A percentile compares a stretch with the other conserved stretches of the same genome.
Conservation (phyloP, 1,140 invertebrate species). For the Bilobella aurantiaca region DNA sequence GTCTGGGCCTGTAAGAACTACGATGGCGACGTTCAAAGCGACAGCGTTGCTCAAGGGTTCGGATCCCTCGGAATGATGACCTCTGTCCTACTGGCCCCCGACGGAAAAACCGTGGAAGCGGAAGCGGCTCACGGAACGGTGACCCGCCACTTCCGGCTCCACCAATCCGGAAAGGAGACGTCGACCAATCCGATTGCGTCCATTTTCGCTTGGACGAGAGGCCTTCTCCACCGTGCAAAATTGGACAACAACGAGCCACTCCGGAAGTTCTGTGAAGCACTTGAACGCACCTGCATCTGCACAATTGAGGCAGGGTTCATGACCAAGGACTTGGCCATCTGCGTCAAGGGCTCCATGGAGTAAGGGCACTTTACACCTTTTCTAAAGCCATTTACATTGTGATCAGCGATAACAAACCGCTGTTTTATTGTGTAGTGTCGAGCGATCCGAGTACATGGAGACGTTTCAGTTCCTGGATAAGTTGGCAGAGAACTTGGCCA, state of each 20-base stretch:
- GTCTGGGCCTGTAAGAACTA: slow-evolving; percentile 99
- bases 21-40: slow-evolving; percentile 97
- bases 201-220: slow-evolving; percentile 95
- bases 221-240: slow-evolving; percentile 82
- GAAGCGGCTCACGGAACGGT: slow-evolving; percentile 98
- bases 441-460: slow-evolving; percentile 80
- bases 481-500: slow-evolving; percentile 81
- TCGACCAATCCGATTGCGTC: slow-evolving; percentile 97
- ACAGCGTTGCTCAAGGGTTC: slow-evolving; percentile 81
- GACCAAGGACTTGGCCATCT: slow-evolving; percentile 99
- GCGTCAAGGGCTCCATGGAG: slow-evolving; percentile 76
- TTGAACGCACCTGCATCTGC: slow-evolving; percentile 84
- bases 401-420: no score
- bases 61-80: slow-evolving; percentile 89
- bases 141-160: slow-evolving; percentile 83
- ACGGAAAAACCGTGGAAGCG: slow-evolving; percentile 92
- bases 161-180: slow-evolving; percentile 93
- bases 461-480: slow-evolving; percentile 97
- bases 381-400: slow-evolving; percentile 25
- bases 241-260: slow-evolving; percentile 73
- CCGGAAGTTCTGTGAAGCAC: slow-evolving; percentile 61
- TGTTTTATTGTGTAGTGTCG: slow-evolving; percentile 50
- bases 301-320: slow-evolving; percentile 89
- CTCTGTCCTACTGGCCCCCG: slow-evolving; percentile 84
- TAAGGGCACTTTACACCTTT: slow-evolving; percentile 15